phyloP scores from a whole-genome alignment of 2,888 invertebrate genomes.

The Capitulum mitella region DNA sequence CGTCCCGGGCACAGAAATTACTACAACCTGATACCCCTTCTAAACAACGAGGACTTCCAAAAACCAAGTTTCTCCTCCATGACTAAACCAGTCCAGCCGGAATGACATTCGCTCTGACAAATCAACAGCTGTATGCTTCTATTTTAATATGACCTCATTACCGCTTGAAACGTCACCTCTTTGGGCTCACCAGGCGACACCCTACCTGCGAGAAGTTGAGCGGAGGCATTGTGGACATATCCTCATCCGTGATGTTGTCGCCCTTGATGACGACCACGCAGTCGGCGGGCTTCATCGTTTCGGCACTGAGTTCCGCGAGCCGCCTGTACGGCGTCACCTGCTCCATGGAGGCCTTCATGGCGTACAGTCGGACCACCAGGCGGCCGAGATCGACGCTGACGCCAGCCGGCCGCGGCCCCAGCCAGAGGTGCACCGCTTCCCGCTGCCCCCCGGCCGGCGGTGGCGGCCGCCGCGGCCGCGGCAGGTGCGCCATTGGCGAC shows the following conservation, averaged over 20 bases:
- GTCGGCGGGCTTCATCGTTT: neutral
- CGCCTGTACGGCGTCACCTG: neutral
- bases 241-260: neutral
- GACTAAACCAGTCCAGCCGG: too few species aligned
- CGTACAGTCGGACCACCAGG: neutral
- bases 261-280: neutral
- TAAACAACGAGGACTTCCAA: too few species aligned
- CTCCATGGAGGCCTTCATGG: neutral
- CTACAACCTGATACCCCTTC: too few species aligned
- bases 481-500: neutral
- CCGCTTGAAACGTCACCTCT: too few species aligned
- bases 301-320: neutral
- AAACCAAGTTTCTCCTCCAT: too few species aligned
- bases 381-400: neutral
- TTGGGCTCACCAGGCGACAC: too few species aligned
- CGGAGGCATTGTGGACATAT: too few species aligned
- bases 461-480: neutral
- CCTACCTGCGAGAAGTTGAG: too few species aligned
- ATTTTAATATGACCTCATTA: too few species aligned
- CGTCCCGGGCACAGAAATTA: too few species aligned
- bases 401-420: neutral
- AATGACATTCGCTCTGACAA: too few species aligned
- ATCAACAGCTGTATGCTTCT: too few species aligned
- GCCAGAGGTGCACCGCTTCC: neutral
- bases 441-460: neutral